These are phyloP conservation scores for Myotis brandtii DNA, from an alignment of 2,113 vertebrate genomes.

Conservation along the genomic window DNA sequence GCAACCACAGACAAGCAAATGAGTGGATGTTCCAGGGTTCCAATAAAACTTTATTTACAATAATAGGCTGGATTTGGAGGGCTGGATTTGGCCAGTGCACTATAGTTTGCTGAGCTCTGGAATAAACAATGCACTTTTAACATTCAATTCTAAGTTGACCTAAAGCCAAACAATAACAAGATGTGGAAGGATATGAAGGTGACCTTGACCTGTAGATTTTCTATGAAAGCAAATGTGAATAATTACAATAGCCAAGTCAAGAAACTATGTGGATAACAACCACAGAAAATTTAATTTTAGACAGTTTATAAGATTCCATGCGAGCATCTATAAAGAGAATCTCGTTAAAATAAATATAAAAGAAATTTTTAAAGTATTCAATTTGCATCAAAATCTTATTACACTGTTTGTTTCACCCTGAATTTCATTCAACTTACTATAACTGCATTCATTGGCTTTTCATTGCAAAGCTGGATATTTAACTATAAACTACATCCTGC, in stretches of 20 bases:
- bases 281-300: slow-evolving; percentile 40
- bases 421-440: slow-evolving; percentile 56
- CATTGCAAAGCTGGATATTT: slow-evolving; percentile 75
- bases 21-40: not conserved
- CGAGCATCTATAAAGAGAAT: slow-evolving; percentile 51
- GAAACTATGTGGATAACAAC: not conserved
- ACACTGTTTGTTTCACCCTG: slow-evolving; percentile 52
- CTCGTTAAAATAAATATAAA: slow-evolving; percentile 65
- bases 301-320: slow-evolving; percentile 37
- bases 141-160: slow-evolving; percentile 32
- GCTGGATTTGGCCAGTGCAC: not conserved
- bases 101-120: not conserved
- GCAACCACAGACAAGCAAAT: not conserved
- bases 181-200: not conserved
- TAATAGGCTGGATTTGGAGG: not conserved
- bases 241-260: not conserved
- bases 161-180: slow-evolving; percentile 16
- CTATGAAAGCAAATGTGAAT: not conserved
- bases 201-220: not conserved
- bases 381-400: slow-evolving; percentile 69
- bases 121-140: not conserved
- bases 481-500: slow-evolving; percentile 83
- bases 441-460: slow-evolving; percentile 68
- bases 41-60: slow-evolving; percentile 50
- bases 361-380: slow-evolving; percentile 59